A percentile compares a stretch with the other conserved stretches of the same genome.
Evolutionary conservation across 1,140 invertebrate species (phyloP).

Genomic region (Aleiodes sp.): DNA sequence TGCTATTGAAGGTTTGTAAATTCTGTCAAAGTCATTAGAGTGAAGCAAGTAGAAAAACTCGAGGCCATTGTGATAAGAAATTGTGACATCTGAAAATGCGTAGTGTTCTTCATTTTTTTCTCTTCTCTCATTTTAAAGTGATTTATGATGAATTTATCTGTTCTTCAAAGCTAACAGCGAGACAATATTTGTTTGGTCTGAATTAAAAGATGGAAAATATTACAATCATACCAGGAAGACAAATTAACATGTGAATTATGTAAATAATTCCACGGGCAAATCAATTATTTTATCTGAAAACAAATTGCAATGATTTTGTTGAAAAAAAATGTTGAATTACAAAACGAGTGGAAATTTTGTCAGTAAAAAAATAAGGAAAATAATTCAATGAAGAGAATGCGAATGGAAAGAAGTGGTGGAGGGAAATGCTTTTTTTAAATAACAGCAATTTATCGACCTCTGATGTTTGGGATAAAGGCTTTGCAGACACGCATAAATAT

Average conservation of each 20-base stretch:
- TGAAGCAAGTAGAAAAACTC: slow-evolving; percentile 2
- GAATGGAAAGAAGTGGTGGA: not conserved
- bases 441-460: slow-evolving; percentile 1
- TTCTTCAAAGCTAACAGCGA: slow-evolving; percentile 23
- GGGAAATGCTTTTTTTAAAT: no score
- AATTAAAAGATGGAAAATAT: slow-evolving; percentile 31
- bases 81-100: not conserved
- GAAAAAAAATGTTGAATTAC: no score
- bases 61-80: slow-evolving; percentile 4
- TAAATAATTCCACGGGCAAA: not conserved
- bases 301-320: not conserved
- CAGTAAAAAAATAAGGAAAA: no score
- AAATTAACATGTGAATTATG: not conserved
- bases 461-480: not conserved
- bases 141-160: slow-evolving; percentile 40
- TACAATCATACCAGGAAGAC: not conserved
- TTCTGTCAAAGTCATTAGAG: slow-evolving; percentile 5
- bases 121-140: not conserved
- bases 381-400: no score
- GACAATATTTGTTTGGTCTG: slow-evolving; percentile 40
- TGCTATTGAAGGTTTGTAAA: not conserved
- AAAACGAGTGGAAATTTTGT: no score
- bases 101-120: not conserved
- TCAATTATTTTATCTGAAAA: not conserved
- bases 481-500: slow-evolving; percentile 30